Percentiles rank a stretch among this genome's conserved stretches.
phyloP scores from a whole-genome alignment of 2,113 vertebrate genomes.

The Hiodon alosoides region DNA sequence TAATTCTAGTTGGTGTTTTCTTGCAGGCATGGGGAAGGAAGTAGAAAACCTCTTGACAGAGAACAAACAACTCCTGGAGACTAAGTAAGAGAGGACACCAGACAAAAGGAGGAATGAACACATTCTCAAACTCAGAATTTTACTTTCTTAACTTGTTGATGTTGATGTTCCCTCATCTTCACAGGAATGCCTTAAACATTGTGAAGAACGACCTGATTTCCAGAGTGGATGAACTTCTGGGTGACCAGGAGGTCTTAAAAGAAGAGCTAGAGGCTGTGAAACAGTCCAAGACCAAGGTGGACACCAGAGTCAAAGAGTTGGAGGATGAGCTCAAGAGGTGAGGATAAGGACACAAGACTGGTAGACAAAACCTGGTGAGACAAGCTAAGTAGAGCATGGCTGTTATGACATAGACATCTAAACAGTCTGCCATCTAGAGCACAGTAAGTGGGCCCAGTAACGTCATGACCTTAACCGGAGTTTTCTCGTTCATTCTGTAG shows the following conservation, averaged over 20 bases:
- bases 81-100: slow-evolving; percentile 75
- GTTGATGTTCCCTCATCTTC: not conserved
- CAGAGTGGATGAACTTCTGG: slow-evolving; percentile 87
- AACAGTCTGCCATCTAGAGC: not conserved
- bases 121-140: not conserved
- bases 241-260: slow-evolving; percentile 88
- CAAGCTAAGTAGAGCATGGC: not conserved
- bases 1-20: slow-evolving; percentile 29
- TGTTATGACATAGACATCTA: not conserved
- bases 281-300: slow-evolving; percentile 83
- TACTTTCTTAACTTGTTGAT: not conserved
- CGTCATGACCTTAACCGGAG: not conserved
- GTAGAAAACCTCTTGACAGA: slow-evolving; percentile 95
- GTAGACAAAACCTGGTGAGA: not conserved
- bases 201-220: slow-evolving; percentile 97
- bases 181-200: slow-evolving; percentile 93
- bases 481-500: slow-evolving; percentile 50
- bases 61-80: slow-evolving; percentile 94
- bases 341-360: slow-evolving; percentile 25
- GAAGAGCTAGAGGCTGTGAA: slow-evolving; percentile 83
- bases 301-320: slow-evolving; percentile 79
- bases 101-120: not conserved
- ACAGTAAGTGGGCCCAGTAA: not conserved
- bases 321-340: slow-evolving; percentile 92
- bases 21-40: slow-evolving; percentile 93